Percentiles rank a stretch among this genome's conserved stretches.
Conservation (phyloP, 2,797 vertebrate species). For the Spea hammondii region DNA sequence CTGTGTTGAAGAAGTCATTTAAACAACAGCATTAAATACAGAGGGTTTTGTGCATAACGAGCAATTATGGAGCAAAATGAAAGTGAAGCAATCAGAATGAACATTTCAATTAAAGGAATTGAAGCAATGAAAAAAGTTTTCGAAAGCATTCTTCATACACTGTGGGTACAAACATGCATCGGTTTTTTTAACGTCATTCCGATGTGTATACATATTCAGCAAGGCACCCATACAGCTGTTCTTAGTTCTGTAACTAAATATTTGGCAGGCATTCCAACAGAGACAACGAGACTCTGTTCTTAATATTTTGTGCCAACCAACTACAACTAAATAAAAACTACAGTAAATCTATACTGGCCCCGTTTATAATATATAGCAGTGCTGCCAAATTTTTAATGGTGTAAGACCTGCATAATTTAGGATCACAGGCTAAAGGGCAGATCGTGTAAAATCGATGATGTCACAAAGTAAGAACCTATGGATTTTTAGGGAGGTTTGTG, state of each 20-base stretch:
- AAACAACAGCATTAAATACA: too few species aligned
- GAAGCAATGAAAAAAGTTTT: background rate
- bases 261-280: background rate
- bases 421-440: background rate
- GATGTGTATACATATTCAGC: background rate
- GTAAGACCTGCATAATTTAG: background rate
- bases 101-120: background rate
- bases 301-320: background rate
- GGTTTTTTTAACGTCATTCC: background rate
- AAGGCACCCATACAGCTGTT: constrained; percentile 10
- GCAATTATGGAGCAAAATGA: too few species aligned
- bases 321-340: background rate
- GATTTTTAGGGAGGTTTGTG: too few species aligned
- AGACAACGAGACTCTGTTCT: background rate
- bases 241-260: background rate
- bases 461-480: too few species aligned
- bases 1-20: too few species aligned
- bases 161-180: background rate
- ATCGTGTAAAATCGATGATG: too few species aligned
- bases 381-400: background rate
- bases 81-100: too few species aligned
- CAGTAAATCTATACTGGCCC: background rate
- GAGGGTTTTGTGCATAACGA: too few species aligned
- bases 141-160: too few species aligned
- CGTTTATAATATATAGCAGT: background rate